Conservation (phyloP, 2,113 vertebrate genomes). For the Cynopterus brachyotis region DNA sequence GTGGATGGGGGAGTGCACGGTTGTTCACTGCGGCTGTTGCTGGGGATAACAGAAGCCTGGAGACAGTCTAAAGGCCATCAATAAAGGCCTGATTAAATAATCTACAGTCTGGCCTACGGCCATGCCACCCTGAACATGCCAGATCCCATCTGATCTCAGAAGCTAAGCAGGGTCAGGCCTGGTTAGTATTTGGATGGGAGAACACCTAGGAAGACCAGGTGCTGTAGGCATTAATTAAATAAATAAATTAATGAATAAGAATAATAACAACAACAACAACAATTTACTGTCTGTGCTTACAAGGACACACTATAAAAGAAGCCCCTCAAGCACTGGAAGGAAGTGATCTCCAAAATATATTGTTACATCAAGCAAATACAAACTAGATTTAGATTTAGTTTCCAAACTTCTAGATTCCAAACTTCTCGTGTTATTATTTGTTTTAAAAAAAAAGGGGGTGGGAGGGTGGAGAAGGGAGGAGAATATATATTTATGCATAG, state of each 20-base stretch:
- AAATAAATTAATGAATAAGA: no score
- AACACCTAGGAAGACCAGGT: no score
- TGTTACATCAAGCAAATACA: not conserved
- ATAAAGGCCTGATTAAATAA: not conserved
- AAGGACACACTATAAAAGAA: not conserved
- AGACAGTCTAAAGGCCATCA: not conserved
- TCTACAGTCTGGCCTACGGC: not conserved
- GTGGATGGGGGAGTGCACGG: no score
- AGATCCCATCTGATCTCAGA: no score
- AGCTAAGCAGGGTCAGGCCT: no score
- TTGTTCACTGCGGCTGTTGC: fast-evolving
- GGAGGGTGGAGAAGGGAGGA: not conserved
- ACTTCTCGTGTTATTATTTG: not conserved
- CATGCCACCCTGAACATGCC: no score
- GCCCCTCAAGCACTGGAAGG: not conserved
- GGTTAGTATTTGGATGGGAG: no score
- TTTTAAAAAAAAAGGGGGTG: not conserved
- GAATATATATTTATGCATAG: not conserved
- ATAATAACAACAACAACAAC: not conserved
- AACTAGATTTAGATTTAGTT: no score
- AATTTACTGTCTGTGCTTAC: not conserved
- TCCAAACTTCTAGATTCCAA: not conserved
- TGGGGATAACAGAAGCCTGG: not conserved
- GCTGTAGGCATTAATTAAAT: no score
- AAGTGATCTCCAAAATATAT: not conserved